Evolutionary conservation across 2,113 vertebrate species (phyloP).

Genomic region (Callipepla californica): DNA sequence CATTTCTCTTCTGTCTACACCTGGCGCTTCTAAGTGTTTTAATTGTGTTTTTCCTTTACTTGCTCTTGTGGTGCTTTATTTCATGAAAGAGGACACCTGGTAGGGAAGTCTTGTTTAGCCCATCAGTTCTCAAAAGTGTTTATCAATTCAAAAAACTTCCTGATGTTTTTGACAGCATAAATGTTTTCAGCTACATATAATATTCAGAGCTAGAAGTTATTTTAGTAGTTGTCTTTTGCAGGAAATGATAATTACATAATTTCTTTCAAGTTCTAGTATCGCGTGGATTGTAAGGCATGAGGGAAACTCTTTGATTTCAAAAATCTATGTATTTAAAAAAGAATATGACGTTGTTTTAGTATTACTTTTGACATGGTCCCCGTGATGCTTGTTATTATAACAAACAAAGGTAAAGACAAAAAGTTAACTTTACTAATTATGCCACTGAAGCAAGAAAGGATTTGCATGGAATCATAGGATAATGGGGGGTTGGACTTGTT

Average conservation of each 20-base stretch:
- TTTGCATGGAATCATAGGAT: not conserved
- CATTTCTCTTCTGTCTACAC: slow-evolving; percentile 9
- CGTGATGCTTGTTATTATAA: not conserved
- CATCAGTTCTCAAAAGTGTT: not conserved
- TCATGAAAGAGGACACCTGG: not conserved
- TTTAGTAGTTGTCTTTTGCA: not conserved
- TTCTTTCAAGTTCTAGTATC: slow-evolving; percentile 10
- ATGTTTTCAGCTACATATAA: not conserved
- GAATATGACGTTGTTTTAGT: not conserved
- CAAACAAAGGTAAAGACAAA: not conserved
- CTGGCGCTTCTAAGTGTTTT: not conserved
- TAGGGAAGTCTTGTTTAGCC: slow-evolving; percentile 33
- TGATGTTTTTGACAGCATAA: slow-evolving; percentile 26
- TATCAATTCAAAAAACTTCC: slow-evolving; percentile 10
- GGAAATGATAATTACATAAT: not conserved
- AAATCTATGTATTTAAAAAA: not conserved
- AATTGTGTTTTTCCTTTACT: slow-evolving; percentile 24
- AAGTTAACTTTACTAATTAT: not conserved
- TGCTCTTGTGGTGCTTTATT: slow-evolving; percentile 3
- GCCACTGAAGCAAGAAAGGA: not conserved
- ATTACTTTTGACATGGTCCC: not conserved
- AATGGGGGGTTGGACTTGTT: too few species aligned
- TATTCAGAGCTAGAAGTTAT: not conserved
- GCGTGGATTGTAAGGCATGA: not conserved
- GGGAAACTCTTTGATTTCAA: not conserved